phyloP scores from a whole-genome alignment of 2,888 invertebrate genomes.

The Erebia palarica region DNA sequence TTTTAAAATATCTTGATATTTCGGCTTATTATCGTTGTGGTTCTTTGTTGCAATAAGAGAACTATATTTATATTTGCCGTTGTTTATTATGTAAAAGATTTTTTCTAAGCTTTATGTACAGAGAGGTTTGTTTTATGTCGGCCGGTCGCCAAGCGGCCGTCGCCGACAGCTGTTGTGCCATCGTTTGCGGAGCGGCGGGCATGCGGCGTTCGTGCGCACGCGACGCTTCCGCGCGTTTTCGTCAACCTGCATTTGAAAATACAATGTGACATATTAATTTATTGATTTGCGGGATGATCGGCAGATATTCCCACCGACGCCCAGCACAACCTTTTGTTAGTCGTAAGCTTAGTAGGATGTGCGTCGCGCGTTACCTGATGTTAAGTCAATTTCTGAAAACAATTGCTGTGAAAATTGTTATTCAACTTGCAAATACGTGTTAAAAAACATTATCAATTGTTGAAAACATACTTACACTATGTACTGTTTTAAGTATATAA shows the following conservation, averaged over 20 bases:
- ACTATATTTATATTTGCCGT: slow-evolving; percentile 73
- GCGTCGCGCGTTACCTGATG: slow-evolving; percentile 78
- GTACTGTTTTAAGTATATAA: slow-evolving; percentile 19
- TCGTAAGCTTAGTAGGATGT: slow-evolving; percentile 65
- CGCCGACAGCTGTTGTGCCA: slow-evolving; percentile 64
- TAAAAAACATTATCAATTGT: slow-evolving; percentile 19
- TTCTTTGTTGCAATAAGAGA: slow-evolving; percentile 72
- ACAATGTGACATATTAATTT: slow-evolving; percentile 70
- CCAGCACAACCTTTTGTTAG: slow-evolving; percentile 64
- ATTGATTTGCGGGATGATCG: slow-evolving; percentile 67
- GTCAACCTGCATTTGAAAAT: slow-evolving; percentile 59
- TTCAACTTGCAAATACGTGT: slow-evolving; percentile 10
- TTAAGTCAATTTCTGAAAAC: slow-evolving; percentile 52
- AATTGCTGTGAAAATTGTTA: slow-evolving; percentile 45
- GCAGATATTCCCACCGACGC: slow-evolving; percentile 75
- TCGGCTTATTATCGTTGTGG: slow-evolving; percentile 66
- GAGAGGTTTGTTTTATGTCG: slow-evolving; percentile 57
- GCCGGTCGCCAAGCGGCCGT: slow-evolving; percentile 68
- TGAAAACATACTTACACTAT: slow-evolving; percentile 19
- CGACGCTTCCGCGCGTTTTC: slow-evolving; percentile 36
- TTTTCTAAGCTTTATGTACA: slow-evolving; percentile 64
- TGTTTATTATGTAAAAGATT: slow-evolving; percentile 68
- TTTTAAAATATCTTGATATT: slow-evolving; percentile 60
- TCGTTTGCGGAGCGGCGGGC: slow-evolving; percentile 50
- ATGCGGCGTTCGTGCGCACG: slow-evolving; percentile 31